Evolutionary conservation across 2,888 invertebrate genomes (phyloP).

Genomic region (Phalera bucephala): DNA sequence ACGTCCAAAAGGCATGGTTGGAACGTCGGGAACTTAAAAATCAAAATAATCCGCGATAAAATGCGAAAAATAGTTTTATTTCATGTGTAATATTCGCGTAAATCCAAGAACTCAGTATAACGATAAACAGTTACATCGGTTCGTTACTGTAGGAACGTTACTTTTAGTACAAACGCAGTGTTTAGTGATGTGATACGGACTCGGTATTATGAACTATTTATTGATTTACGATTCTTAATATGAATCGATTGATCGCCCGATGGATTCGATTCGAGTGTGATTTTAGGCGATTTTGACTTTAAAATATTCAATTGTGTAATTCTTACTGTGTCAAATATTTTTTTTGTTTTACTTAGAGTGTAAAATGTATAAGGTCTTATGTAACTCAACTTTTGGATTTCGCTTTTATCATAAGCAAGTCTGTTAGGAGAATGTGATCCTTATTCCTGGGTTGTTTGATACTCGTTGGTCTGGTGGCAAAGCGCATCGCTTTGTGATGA

Average conservation of each 20-base stretch:
- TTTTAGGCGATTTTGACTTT: not conserved
- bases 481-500: too few species aligned
- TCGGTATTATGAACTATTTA: constrained; percentile 23
- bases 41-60: too few species aligned
- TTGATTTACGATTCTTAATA: constrained; percentile 3
- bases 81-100: too few species aligned
- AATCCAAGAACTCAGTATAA: constrained; percentile 11
- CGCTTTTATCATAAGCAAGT: too few species aligned
- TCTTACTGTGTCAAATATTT: not conserved
- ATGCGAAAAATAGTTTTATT: too few species aligned
- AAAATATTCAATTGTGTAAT: not conserved
- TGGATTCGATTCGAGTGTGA: not conserved
- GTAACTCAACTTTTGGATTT: too few species aligned
- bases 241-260: not conserved
- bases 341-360: not conserved
- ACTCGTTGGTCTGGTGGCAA: too few species aligned
- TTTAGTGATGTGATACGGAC: constrained; percentile 33
- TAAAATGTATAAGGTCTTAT: too few species aligned
- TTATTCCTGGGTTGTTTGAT: too few species aligned
- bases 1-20: too few species aligned
- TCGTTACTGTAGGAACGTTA: constrained; percentile 15
- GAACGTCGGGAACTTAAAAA: too few species aligned
- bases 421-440: too few species aligned
- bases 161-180: constrained; percentile 34
- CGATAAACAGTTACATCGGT: constrained; percentile 2